Base-by-base conservation (phyloP, 1,140 invertebrate species). In the Acromyrmex heyeri region DNA sequence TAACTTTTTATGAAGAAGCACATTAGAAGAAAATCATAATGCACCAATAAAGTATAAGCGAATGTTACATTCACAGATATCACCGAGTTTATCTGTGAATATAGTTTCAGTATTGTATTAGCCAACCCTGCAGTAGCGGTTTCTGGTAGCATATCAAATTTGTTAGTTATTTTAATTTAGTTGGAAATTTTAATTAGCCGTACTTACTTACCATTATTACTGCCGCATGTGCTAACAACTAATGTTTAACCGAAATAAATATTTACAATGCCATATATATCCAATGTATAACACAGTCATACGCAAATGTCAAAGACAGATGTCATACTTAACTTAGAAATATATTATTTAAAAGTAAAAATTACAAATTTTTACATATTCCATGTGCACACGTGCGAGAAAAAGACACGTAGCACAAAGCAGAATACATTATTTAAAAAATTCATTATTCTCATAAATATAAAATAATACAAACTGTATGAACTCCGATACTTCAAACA, bases 121-220 rank as follows among this genome's bases (percentile, higher is more conserved):
- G 34, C 21, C 65, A 70, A 59, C 30, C 16, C 34, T 57, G 64
- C 12, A 81, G 61, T 50, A 48, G 48, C 30, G 24, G 16, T 57
- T 44, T 69, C 30, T 55, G 18, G 3, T 81, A 79, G n/a, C 30
- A 16, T 57, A 27, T 55, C 24, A 81, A 69, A 6, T 57, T 70
- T 48, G 14, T 30, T 83, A 73, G 48, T 62, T 61, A 82, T 59
- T 59, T 30, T 61, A 72, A 6, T 61, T 82, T 61, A 72, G n/a
- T 61, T 82, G 59, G 10, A 83, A 48, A 75, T 83, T 73, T 50
- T n/a, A 61, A 83, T 83, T 61, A 48, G 53, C 79, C 79, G 69
- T 83, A 73, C 38, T 83, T 83, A 83, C 79, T 83, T 83, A 83
- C 79, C 79, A 75, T 83, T 30, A 50, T 55, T 10, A 34, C 16